Conservation (phyloP, 2,797 vertebrate species). For the Ctenochaetus hawaiiensis region DNA sequence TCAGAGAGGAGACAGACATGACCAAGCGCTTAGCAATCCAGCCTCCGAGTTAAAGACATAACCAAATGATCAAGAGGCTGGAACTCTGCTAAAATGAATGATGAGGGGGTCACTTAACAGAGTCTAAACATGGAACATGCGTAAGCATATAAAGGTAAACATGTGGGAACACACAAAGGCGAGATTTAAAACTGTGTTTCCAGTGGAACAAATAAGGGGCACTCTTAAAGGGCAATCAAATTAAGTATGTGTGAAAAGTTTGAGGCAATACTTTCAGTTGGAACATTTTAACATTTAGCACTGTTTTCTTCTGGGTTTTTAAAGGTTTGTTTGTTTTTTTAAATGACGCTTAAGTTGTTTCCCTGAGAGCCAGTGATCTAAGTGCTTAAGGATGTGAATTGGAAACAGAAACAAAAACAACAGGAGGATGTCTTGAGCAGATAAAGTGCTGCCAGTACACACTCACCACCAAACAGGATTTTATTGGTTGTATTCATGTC, state of each 20-base stretch:
- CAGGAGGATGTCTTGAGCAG: conserved; percentile 64
- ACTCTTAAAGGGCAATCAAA: conserved; percentile 39
- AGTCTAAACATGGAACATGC: conserved; percentile 31
- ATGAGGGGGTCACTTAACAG: conserved; percentile 43
- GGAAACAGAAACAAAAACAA: conserved; percentile 48
- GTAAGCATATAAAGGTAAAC: conserved; percentile 19
- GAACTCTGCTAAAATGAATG: conserved; percentile 55
- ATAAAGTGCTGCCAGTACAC: conserved; percentile 39
- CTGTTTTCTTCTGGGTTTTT: conserved; percentile 50
- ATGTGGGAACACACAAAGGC: conserved; percentile 12
- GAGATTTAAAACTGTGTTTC: conserved; percentile 45
- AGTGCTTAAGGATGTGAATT: conserved; percentile 59
- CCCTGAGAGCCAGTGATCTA: conserved; percentile 58
- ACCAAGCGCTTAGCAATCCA: conserved; percentile 77
- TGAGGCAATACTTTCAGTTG: conserved; percentile 43
- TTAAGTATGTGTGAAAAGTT: conserved; percentile 41
- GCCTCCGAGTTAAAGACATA: conserved; percentile 74
- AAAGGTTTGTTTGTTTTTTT: conserved; percentile 32
- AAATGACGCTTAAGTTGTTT: conserved; percentile 49
- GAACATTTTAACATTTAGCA: conserved; percentile 59
- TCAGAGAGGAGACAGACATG: conserved; percentile 78
- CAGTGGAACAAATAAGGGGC: conserved; percentile 70
- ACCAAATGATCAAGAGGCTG: conserved; percentile 74
- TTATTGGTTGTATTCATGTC: conserved; percentile 24
- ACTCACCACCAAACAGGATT: conserved; percentile 32